phyloP scores from a whole-genome alignment of 2,888 invertebrate species.

The Dorcus parallelipipedus region DNA sequence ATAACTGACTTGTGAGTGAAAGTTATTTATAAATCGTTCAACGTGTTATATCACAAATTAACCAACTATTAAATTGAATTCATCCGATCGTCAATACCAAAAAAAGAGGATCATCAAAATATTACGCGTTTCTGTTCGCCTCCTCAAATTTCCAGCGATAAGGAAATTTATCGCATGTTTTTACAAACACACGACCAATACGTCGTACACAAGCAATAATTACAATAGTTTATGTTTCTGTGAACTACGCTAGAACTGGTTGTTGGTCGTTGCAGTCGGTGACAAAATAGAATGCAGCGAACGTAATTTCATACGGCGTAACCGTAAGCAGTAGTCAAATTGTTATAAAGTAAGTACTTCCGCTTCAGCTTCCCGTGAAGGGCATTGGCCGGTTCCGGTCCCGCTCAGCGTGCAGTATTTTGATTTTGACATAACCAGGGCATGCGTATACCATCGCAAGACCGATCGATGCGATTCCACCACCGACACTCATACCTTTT shows the following conservation, averaged over 20 bases:
- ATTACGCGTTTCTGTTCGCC: neutral
- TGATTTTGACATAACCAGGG: slow-evolving; percentile 29
- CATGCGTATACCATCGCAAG: slow-evolving; percentile 27
- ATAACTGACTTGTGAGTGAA: slow-evolving; percentile 6
- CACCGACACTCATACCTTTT: slow-evolving; percentile 6
- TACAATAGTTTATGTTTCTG: no score
- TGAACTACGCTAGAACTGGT: no score
- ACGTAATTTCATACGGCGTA: slow-evolving; percentile 15
- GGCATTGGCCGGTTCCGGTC: slow-evolving; percentile 35
- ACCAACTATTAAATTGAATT: no score
- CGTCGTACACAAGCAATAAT: no score
- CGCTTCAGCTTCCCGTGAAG: slow-evolving; percentile 35
- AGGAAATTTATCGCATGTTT: neutral
- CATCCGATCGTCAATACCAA: no score
- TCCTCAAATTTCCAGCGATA: neutral
- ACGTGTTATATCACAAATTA: neutral
- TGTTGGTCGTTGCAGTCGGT: no score
- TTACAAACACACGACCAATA: neutral
- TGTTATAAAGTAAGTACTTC: slow-evolving; percentile 41
- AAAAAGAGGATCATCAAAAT: neutral
- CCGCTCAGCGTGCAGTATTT: slow-evolving; percentile 21
- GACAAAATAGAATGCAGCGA: no score
- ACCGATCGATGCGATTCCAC: slow-evolving; percentile 22
- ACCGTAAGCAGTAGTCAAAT: slow-evolving; percentile 34
- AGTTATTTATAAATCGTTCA: slow-evolving; percentile 10